Evolutionary conservation across 2,797 vertebrate species (phyloP).

Genomic region (Scomberomorus guttatus): DNA sequence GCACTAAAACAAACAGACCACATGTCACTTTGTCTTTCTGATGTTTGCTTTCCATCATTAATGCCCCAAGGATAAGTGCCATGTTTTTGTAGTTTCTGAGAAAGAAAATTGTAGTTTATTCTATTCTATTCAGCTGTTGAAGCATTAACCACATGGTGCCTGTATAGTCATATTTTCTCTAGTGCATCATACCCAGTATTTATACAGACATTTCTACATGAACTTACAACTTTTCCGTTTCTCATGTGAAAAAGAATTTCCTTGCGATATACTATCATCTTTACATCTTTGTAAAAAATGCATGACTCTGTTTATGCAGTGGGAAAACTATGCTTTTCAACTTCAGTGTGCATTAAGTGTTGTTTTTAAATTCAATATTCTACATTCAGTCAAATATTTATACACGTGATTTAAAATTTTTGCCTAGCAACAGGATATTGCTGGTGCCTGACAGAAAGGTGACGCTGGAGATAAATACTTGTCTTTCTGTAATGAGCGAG

Average conservation of each 20-base stretch:
- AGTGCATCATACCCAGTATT: not conserved
- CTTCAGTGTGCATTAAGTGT: not conserved
- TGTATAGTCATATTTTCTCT: slow-evolving; percentile 1
- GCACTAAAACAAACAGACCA: slow-evolving; percentile 56
- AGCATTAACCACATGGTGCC: not conserved
- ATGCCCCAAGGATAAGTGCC: slow-evolving; percentile 19
- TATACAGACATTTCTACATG: not conserved
- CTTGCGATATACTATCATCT: too few relatives aligned
- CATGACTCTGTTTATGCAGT: not conserved
- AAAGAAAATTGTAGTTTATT: not conserved
- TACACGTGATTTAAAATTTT: not conserved
- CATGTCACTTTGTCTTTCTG: slow-evolving; percentile 33
- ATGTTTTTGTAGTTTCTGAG: not conserved
- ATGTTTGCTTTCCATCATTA: slow-evolving; percentile 55
- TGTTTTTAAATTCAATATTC: not conserved
- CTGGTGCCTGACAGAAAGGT: not conserved
- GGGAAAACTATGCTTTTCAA: not conserved
- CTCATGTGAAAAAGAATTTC: too few relatives aligned
- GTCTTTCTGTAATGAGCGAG: slow-evolving; percentile 6
- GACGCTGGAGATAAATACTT: slow-evolving; percentile 27
- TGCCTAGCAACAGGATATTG: slow-evolving; percentile 42
- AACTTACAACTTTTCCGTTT: not conserved
- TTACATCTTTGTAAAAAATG: not conserved
- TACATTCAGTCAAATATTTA: not conserved
- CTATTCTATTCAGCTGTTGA: not conserved